These are phyloP conservation scores for Aselliscus stoliczkanus DNA, from an alignment of 2,797 vertebrate species.

Conservation along the genomic window DNA sequence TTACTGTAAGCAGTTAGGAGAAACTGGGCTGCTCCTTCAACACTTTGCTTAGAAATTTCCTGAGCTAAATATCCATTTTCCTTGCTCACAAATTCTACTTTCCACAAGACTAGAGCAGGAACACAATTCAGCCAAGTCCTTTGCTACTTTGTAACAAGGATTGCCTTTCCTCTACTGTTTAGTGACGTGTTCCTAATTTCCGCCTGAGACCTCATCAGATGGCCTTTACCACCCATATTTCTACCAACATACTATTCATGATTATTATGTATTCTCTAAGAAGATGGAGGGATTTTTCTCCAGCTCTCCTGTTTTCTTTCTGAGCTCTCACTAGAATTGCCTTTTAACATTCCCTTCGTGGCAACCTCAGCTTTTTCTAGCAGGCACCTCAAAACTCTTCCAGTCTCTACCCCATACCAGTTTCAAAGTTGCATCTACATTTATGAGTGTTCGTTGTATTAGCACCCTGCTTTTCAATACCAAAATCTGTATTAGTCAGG, in stretches of 20 bases:
- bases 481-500: neutral
- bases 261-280: neutral
- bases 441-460: neutral
- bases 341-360: neutral
- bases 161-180: neutral
- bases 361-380: neutral
- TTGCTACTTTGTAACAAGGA: neutral
- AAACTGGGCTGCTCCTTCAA: neutral
- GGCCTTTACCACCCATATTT: neutral
- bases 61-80: neutral
- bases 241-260: neutral
- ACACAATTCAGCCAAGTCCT: neutral
- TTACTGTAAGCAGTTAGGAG: neutral
- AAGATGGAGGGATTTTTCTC: neutral
- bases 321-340: neutral
- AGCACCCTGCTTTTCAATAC: neutral
- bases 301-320: neutral
- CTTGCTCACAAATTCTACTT: neutral
- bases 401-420: neutral
- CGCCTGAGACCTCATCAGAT: neutral
- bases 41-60: neutral
- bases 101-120: neutral
- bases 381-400: neutral
- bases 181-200: neutral
- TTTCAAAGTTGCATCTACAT: neutral